Evolutionary conservation across 64 coral and sea anemone species (phyloP), one percentile per base, ranked within the genome.

Genomic region (Montipora sp.): DNA sequence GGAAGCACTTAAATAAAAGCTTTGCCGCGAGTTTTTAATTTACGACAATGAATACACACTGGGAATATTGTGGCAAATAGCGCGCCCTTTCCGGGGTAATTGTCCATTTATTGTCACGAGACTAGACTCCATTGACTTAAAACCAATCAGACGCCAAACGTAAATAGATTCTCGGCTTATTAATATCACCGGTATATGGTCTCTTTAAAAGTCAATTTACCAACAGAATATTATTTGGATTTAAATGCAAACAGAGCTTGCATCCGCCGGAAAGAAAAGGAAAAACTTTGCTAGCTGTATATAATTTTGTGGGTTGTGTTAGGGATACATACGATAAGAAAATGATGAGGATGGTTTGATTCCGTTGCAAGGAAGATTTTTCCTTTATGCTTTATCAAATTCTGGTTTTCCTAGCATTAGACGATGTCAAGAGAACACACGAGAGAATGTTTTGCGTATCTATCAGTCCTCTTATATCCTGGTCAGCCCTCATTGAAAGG

Each of bases 21-120:
- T 78, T 49, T 48, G 16, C 1, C 48, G 47, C 5, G 47, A 50
- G 45, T 16, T 16, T 14, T 11, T 16, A 63, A 4, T 13, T 46
- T 78, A 19, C 12, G 7, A 16, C 14, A 78, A 78, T 48, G 75
- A 36, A 36, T 36, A 36, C 36, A 36, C 1, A 36, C 36, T 36
- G 2, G 2, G 22, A 49, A 78, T 47, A 47, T 49, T 78, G 16
- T 46, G 47, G 75, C 47, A 78, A 78, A 3, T 78, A 16, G 14
- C 27, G 73, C 36, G 36, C 53, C 6, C 11, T 57, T 8, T 7
- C 11, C 6, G 53, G 6, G 11, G 53, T 57, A 63, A 15, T 45
- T 85, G 65, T 85, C 65, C 45, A 85, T 85, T 72, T 72, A 59
- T 85, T 72, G 82, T 85, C 82, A 85, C 46, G 80, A 65, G 8